phyloP scores from a whole-genome alignment of 1,140 invertebrate species.

The Scaptomyza pallida region DNA sequence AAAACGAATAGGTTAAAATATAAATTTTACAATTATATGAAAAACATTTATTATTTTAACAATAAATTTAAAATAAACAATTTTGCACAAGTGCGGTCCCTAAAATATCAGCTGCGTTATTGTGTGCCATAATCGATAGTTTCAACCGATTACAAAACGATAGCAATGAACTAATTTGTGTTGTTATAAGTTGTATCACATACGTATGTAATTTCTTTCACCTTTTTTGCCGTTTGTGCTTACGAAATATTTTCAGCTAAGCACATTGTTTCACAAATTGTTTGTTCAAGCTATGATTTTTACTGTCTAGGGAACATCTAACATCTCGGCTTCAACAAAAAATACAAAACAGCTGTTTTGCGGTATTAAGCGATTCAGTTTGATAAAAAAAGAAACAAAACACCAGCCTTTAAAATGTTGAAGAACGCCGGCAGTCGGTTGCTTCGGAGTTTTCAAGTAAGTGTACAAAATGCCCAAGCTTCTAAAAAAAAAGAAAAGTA shows the following conservation, averaged over 20 bases:
- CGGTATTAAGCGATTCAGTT: constrained; percentile 30
- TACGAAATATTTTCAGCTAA: constrained; percentile 32
- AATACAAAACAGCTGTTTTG: constrained; percentile 37
- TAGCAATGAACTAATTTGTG: constrained; percentile 6
- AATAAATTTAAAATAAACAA: too few species aligned
- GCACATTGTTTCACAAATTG: constrained; percentile 15
- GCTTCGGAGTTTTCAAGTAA: constrained; percentile 37
- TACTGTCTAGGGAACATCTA: constrained; percentile 31
- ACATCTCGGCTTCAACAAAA: constrained; percentile 31
- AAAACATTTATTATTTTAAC: not conserved
- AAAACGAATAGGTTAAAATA: too few species aligned
- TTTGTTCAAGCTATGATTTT: constrained; percentile 44
- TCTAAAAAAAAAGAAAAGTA: not conserved
- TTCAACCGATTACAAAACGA: constrained; percentile 10
- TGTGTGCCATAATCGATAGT: not conserved
- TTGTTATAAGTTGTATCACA: constrained; percentile 19
- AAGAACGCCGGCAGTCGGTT: constrained; percentile 42
- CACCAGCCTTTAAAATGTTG: constrained; percentile 36
- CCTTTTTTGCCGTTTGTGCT: constrained; percentile 26
- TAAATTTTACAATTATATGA: not conserved
- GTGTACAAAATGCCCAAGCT: not conserved
- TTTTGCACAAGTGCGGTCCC: too few species aligned
- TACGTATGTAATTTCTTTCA: constrained; percentile 28
- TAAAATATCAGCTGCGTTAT: not conserved
- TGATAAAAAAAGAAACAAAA: constrained; percentile 20